phyloP scores from a whole-genome alignment of 2,113 vertebrate species.

The Cairina moschata region DNA sequence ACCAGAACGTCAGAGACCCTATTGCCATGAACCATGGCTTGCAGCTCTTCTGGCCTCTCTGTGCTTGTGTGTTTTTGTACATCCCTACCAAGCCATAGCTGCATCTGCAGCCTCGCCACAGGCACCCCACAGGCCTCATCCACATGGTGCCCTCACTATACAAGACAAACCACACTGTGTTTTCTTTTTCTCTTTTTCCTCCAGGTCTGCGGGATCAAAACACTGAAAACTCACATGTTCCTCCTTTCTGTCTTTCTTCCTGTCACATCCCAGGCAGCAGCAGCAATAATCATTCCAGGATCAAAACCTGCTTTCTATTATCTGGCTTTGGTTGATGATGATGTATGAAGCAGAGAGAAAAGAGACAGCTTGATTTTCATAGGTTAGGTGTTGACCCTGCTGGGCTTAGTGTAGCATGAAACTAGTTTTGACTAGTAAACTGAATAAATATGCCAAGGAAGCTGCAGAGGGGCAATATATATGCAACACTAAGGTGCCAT shows the following conservation, averaged over 20 bases:
- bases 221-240: neutral
- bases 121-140: neutral
- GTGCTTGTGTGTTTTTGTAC: neutral
- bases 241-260: neutral
- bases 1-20: neutral
- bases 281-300: conserved; percentile 24
- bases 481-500: conserved; percentile 68
- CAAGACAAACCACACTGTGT: neutral
- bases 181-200: neutral
- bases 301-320: conserved; percentile 57
- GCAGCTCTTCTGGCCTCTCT: neutral
- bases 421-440: conserved; percentile 76
- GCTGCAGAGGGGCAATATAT: conserved; percentile 61
- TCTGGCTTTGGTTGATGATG: conserved; percentile 64
- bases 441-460: conserved; percentile 72
- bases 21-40: neutral
- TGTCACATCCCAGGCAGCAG: neutral
- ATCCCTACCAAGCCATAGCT: neutral
- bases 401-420: conserved; percentile 79
- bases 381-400: conserved; percentile 73
- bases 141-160: neutral
- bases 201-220: neutral
- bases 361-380: conserved; percentile 74
- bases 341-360: conserved; percentile 65
- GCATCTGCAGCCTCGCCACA: neutral